These are phyloP conservation scores for Amphimallon solstitiale DNA, from an alignment of 2,888 invertebrate genomes.

Conservation along the genomic window DNA sequence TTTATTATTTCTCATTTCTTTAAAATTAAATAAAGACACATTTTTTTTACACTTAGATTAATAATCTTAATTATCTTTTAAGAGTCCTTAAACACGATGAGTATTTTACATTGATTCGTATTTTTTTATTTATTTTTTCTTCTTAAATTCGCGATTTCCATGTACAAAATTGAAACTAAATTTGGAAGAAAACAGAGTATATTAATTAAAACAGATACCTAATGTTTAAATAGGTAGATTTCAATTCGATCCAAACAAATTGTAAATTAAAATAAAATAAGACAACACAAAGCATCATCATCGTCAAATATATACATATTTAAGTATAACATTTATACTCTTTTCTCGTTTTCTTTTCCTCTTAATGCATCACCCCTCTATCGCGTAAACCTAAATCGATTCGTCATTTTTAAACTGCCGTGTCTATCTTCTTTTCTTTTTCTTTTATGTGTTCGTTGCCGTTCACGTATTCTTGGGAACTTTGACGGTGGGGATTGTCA, in stretches of 20 bases:
- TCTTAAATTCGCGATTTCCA: background rate
- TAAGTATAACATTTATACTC: background rate
- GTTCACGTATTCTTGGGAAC: constrained; percentile 70
- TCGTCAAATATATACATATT: constrained; percentile 12
- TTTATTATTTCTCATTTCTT: background rate
- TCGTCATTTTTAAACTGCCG: constrained; percentile 65
- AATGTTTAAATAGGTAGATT: too few relatives aligned
- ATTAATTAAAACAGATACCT: background rate
- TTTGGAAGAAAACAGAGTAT: background rate
- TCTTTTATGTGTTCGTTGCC: constrained; percentile 68
- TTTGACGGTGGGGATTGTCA: constrained; percentile 66
- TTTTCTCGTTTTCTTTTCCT: background rate
- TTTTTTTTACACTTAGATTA: background rate
- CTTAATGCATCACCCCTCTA: background rate
- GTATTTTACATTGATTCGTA: constrained; percentile 19
- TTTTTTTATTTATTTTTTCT: constrained; percentile 1
- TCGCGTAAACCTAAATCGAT: background rate
- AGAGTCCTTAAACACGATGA: constrained; percentile 7
- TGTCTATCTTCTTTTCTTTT: constrained; percentile 69
- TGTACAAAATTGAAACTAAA: background rate
- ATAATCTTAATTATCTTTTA: constrained; percentile 10
- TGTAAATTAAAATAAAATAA: too few relatives aligned
- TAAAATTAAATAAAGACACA: background rate
- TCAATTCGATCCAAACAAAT: too few relatives aligned
- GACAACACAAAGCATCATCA: background rate